Evolutionary conservation across 2,113 vertebrate species (phyloP), one percentile per base, ranked within the genome.

Genomic region (Silurus glanis): DNA sequence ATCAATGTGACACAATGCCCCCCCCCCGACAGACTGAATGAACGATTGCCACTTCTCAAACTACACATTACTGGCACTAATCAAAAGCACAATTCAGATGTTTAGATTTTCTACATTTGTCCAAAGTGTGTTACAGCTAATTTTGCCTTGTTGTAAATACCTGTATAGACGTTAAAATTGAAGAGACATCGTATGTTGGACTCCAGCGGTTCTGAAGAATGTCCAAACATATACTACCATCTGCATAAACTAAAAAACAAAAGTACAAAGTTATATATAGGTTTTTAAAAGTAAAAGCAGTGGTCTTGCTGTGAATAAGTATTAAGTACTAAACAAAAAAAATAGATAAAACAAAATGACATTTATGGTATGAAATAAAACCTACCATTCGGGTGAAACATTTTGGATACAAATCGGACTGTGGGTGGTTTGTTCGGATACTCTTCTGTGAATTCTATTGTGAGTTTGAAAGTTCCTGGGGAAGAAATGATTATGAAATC

Each of bases 201-300:
- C 98, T 99, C 98, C 98, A 99, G 49, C 98, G 98, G 91, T 99
- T 99, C 92, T 99, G 98, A 96, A 99, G 97, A 92, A 99, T 99
- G 94, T 99, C 98, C 97, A 99, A 95, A 95, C 97, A 99, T 98
- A 99, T 99, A 96, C 97, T 99, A 91, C 98, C 98, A 14, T 99
- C 98, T 94, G 98, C 98, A 91, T 99, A 99, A 90, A 99, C 98
- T 99, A 90, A 89, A 93, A 10, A 83, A 62, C 3, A 69, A 28
- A 69, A 37, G n/a, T 28, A n/a, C 10, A 23, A 80, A 69, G 67
- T 67, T 25, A 67, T 2, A 83, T 4, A 13, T 47, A 76, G 16
- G 13, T 37, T 10, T 58, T 37, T 3, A 37, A 3, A 37, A 37
- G 37, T 37, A 37, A 37, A 37, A 37, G 1, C 37, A 1, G 37